Evolutionary conservation across 2,797 vertebrate genomes (phyloP).

Genomic region (Malurus leucopterus): DNA sequence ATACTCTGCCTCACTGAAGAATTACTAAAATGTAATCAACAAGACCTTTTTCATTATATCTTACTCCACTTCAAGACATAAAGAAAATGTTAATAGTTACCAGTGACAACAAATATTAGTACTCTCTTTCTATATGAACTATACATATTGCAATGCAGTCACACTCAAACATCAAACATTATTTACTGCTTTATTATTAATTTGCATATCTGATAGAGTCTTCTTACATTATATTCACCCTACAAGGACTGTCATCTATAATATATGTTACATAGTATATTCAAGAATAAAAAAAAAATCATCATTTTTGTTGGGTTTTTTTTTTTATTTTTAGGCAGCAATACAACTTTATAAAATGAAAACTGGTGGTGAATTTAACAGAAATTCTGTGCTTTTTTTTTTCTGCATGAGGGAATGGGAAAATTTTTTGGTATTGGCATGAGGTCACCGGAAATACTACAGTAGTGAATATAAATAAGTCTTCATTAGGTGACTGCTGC

Average conservation of each 20-base stretch:
- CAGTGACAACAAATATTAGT: neutral
- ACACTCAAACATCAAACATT: neutral
- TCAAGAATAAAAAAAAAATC: neutral
- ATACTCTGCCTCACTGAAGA: neutral
- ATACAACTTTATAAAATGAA: neutral
- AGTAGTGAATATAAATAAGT: constrained; percentile 12
- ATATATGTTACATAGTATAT: neutral
- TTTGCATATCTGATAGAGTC: neutral
- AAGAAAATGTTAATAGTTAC: neutral
- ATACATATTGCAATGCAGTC: neutral
- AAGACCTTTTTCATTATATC: neutral
- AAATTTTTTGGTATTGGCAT: neutral
- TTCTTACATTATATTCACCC: neutral
- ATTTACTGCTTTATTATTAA: neutral
- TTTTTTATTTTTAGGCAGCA: neutral
- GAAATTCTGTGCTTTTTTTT: constrained; percentile 5
- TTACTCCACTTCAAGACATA: neutral
- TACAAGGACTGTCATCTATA: neutral
- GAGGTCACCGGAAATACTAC: constrained; percentile 23
- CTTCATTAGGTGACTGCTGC: constrained; percentile 27
- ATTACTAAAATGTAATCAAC: neutral
- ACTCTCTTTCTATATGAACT: neutral
- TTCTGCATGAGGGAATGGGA: neutral
- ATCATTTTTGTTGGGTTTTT: neutral
- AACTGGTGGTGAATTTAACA: neutral